phyloP scores from a whole-genome alignment of 2,888 invertebrate species.

The Aleiodes leptofemur region DNA sequence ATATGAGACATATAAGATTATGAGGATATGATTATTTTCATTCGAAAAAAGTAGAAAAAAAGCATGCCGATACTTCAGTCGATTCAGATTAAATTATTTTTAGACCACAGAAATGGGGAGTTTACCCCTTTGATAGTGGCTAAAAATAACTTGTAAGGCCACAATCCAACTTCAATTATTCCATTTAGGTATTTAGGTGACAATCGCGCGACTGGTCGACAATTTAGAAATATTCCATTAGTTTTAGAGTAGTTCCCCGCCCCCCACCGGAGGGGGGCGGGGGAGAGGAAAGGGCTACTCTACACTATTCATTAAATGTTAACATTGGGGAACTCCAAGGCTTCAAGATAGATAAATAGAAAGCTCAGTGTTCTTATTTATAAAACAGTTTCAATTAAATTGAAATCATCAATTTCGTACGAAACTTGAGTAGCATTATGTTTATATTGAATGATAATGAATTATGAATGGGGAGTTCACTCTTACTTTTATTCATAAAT shows the following conservation, averaged over 20 bases:
- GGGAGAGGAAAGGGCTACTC: too few species aligned
- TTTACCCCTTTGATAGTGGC: conserved; percentile 67
- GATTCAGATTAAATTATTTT: conserved; percentile 66
- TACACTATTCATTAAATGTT: conserved; percentile 13
- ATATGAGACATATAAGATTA: too few species aligned
- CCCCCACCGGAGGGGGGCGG: conserved; percentile 20
- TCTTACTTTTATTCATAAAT: conserved; percentile 1
- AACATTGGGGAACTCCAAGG: not conserved
- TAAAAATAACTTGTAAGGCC: conserved; percentile 73
- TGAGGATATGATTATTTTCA: not conserved
- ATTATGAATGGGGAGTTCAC: conserved; percentile 3
- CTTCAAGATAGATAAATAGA: conserved; percentile 5
- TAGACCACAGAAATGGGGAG: conserved; percentile 69
- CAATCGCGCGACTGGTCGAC: conserved; percentile 70
- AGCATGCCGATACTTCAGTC: conserved; percentile 25
- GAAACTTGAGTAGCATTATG: not conserved
- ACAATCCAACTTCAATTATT: conserved; percentile 72
- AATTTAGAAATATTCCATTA: conserved; percentile 73
- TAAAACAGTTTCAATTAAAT: too few species aligned
- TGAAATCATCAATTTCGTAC: not conserved
- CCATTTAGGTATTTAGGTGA: conserved; percentile 74
- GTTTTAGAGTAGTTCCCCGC: conserved; percentile 48
- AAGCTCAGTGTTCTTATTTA: not conserved
- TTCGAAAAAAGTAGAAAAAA: conserved; percentile 10
- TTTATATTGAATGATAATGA: conserved; percentile 10